Evolutionary conservation across 2,888 invertebrate genomes (phyloP).

Genomic region (Ochropleura plecta): DNA sequence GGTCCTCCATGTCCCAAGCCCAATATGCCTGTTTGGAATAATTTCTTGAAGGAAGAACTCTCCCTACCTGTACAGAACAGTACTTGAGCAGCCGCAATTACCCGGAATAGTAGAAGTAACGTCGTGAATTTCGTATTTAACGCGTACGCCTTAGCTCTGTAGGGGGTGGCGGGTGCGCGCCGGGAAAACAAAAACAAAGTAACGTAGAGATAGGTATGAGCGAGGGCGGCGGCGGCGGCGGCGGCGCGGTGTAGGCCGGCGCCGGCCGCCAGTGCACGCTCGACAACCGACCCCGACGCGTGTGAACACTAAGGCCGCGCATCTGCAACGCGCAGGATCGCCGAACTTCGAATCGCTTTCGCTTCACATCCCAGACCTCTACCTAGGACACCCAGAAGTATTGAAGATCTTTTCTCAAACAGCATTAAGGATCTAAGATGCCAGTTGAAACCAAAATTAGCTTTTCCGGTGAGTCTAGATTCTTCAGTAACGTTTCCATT

Average conservation of each 20-base stretch:
- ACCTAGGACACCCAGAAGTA: constrained; percentile 45
- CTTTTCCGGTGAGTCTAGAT: constrained; percentile 86
- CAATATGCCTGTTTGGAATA: constrained; percentile 1
- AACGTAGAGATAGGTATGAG: constrained; percentile 71
- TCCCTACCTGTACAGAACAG: constrained; percentile 19
- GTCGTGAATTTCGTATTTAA: constrained; percentile 64
- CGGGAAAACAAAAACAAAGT: constrained; percentile 77
- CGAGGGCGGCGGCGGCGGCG: constrained; percentile 75
- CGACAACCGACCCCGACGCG: constrained; percentile 80
- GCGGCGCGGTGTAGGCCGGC: constrained; percentile 68
- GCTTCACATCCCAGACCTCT: constrained; percentile 54
- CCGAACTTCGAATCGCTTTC: constrained; percentile 59
- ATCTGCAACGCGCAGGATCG: constrained; percentile 76
- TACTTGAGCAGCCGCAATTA: constrained; percentile 48
- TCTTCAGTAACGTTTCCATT: constrained; percentile 51
- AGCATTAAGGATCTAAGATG: constrained; percentile 74
- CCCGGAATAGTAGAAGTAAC: constrained; percentile 62
- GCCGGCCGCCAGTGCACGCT: constrained; percentile 82
- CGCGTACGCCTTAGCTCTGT: constrained; percentile 29
- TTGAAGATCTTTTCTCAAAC: constrained; percentile 50
- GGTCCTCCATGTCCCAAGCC: not conserved
- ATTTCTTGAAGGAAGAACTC: constrained; percentile 4
- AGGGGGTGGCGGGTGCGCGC: constrained; percentile 65
- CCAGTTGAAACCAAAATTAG: constrained; percentile 89
- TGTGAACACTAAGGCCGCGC: constrained; percentile 75